Conservation (phyloP, 1,140 invertebrate genomes). For the Anastatus disparis region DNA sequence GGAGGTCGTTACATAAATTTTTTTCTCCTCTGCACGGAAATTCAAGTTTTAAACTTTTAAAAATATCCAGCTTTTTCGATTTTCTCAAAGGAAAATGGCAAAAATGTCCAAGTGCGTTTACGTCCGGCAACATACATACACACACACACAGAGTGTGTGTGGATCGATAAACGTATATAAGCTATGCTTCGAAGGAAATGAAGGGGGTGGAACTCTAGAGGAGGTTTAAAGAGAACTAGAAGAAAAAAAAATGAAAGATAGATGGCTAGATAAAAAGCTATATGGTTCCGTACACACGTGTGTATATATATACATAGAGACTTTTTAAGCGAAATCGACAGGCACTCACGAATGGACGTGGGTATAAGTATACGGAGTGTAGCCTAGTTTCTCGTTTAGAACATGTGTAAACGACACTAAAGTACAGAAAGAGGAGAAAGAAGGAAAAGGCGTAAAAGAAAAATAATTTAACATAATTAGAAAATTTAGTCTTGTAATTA, state of each 20-base stretch:
- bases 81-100: constrained; percentile 6
- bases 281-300: not conserved
- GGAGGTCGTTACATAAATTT: no score
- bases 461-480: no score
- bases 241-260: constrained; percentile 26
- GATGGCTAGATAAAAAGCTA: constrained; percentile 19
- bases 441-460: no score
- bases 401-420: no score
- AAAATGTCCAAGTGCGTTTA: constrained; percentile 20
- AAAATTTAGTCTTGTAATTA: no score
- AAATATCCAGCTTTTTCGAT: constrained; percentile 15
- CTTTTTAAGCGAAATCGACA: constrained; percentile 22
- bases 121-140: no score
- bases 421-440: no score
- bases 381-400: no score
- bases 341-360: not conserved
- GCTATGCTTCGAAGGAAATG: constrained; percentile 28
- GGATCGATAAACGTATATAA: constrained; percentile 24
- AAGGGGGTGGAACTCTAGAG: not conserved
- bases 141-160: no score
- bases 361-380: no score
- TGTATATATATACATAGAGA: not conserved
- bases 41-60: no score
- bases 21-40: no score
- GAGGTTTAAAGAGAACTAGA: not conserved